Evolutionary conservation across 2,797 vertebrate genomes (phyloP).

Genomic region (Tokudaia muenninki): DNA sequence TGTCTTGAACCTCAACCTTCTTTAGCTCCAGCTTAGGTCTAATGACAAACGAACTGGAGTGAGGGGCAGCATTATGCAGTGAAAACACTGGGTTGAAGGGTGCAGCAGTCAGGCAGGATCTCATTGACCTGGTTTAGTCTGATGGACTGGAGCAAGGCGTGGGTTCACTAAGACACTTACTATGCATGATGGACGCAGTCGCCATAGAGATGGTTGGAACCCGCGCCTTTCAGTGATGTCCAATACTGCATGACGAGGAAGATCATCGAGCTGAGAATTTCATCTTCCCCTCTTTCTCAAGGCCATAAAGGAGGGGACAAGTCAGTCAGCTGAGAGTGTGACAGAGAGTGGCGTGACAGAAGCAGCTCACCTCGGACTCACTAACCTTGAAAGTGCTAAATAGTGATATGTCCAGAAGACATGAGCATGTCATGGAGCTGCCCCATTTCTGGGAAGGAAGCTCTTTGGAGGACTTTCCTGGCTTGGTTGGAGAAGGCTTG

Average conservation of each 20-base stretch:
- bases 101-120: neutral
- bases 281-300: neutral
- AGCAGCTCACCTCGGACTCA: conserved; percentile 28
- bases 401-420: neutral
- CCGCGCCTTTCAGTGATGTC: neutral
- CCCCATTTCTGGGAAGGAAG: neutral
- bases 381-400: conserved; percentile 41
- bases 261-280: neutral
- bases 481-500: neutral
- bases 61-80: neutral
- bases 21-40: neutral
- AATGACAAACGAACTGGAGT: neutral
- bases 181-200: neutral
- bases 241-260: neutral
- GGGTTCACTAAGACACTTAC: neutral
- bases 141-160: neutral
- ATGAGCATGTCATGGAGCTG: neutral
- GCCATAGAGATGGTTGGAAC: rapidly evolving
- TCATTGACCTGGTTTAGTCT: neutral
- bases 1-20: neutral
- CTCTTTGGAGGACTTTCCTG: neutral
- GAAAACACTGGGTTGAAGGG: neutral
- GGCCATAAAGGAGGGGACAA: neutral
- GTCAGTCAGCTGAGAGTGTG: neutral
- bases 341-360: conserved; percentile 10